Conservation (phyloP, 1,140 invertebrate genomes). For the Drosophila quadrilineata region DNA sequence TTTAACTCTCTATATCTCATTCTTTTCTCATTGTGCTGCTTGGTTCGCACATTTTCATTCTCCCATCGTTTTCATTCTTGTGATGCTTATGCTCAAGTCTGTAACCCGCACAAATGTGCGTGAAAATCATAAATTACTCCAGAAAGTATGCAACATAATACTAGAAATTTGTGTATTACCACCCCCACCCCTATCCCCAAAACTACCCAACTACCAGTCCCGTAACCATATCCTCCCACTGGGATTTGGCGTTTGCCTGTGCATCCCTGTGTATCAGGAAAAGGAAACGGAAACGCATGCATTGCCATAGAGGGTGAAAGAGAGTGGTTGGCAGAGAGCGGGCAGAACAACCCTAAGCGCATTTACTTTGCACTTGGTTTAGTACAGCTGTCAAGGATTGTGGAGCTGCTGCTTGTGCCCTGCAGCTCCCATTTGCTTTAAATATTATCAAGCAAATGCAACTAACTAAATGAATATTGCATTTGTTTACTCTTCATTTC, state of each 20-base stretch:
- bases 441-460: slow-evolving; percentile 69
- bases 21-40: no score
- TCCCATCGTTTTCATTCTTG: not conserved
- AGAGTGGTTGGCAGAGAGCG: not conserved
- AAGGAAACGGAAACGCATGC: not conserved
- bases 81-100: not conserved
- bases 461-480: slow-evolving; percentile 35
- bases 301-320: no score
- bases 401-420: slow-evolving; percentile 47
- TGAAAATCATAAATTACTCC: slow-evolving; percentile 74
- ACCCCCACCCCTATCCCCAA: no score
- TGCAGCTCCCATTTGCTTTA: slow-evolving; percentile 50
- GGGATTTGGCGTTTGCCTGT: no score
- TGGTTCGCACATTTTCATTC: slow-evolving; percentile 1
- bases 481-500: slow-evolving; percentile 22
- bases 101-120: slow-evolving; percentile 46
- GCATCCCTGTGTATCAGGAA: no score
- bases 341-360: slow-evolving; percentile 56
- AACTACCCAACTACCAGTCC: no score
- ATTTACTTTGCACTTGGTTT: slow-evolving; percentile 50
- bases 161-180: slow-evolving; percentile 74
- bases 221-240: no score
- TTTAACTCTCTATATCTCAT: no score
- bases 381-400: slow-evolving; percentile 59
- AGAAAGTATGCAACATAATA: slow-evolving; percentile 76